Conservation (phyloP, 2,113 vertebrate genomes). For the Ctenodactylus gundi region DNA sequence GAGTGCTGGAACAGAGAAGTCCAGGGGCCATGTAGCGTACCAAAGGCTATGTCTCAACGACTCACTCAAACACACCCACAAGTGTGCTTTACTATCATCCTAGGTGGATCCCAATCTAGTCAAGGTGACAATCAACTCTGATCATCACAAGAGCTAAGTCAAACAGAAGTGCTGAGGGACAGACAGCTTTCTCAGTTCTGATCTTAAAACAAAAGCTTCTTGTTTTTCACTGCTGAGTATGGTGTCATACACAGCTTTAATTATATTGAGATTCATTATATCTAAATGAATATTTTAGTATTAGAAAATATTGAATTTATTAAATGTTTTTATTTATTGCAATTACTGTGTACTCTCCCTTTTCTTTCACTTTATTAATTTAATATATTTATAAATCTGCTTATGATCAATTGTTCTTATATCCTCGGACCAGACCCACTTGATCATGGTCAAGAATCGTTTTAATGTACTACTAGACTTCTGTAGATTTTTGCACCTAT, state of each 20-base stretch:
- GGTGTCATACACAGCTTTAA: not conserved
- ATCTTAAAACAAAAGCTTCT: not conserved
- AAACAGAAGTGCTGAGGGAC: not conserved
- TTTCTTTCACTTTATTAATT: not conserved
- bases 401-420: not conserved
- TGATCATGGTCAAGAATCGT: not conserved
- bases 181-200: too few species aligned
- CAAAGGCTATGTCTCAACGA: not conserved
- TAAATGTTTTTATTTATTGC: not conserved
- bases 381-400: not conserved
- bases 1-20: too few species aligned
- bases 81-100: not conserved
- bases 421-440: not conserved
- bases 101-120: not conserved
- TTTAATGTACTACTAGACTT: not conserved
- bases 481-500: not conserved
- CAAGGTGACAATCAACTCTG: not conserved
- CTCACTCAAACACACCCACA: not conserved
- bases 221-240: not conserved
- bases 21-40: not conserved
- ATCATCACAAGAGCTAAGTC: not conserved
- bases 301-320: not conserved
- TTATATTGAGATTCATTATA: not conserved
- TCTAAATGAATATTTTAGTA: not conserved
- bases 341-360: not conserved